Evolutionary conservation across 1,140 invertebrate genomes (phyloP), one percentile per base, ranked within the genome.

Genomic region (Drosophila bifasciata): DNA sequence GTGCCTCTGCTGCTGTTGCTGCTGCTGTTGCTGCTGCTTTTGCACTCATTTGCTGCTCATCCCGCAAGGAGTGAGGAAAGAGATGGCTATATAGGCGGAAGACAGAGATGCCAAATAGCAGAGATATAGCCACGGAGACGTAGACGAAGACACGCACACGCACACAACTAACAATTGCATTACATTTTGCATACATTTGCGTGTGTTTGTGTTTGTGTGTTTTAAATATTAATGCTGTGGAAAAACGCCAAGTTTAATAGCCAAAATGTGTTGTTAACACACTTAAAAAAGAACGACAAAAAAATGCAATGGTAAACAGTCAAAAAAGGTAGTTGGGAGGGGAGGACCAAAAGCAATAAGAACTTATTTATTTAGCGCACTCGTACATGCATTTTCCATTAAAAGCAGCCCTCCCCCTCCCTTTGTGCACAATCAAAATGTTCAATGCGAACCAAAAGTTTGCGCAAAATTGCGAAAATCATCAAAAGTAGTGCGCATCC

Each of bases 321-420:
- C 28, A 8, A 9, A 11, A 32, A 6, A 3, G n/a, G n/a, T n/a
- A n/a, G n/a, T n/a, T n/a, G n/a, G n/a, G 28, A 32, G 11, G 3
- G 32, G 6, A 1, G 5, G 0, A 7, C 28, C 28, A 11, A 32
- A 32, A 32, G 21, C 58, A 70, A 70, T 70, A 53, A 39, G 39
- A 50, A 70, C 51, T 56, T 43, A 74, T 74, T 83, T 49, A 69
- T 64, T 76, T 72, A 59, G 17, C 46, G 17, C 21, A 46, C 48
- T 61, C 23, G 51, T 67, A 84, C 79, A 85, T 49, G 76, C 50
- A 58, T 80, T 84, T 76, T 49, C 76, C 80, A 86, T 86, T 85
- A 68, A 49, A 45, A 36, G 19, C 39, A 36, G 28, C 45, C n/a
- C 39, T 25, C 45, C 41, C 45, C n/a, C 39, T 25, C 39, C n/a